phyloP scores from a whole-genome alignment of 2,113 vertebrate genomes.

The Oncorhynchus gorbuscha region DNA sequence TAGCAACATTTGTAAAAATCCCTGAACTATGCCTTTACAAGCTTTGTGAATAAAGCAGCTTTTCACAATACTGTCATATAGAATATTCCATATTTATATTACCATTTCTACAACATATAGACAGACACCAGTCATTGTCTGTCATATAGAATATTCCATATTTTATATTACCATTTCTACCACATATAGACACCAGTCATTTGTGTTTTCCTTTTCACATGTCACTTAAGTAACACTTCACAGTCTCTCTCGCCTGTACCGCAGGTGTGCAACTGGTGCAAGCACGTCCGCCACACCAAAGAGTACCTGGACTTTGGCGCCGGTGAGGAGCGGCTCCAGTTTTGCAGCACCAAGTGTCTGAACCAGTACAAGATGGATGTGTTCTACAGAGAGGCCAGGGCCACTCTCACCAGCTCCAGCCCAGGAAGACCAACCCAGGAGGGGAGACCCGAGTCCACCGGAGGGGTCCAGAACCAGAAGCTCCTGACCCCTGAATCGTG shows the following conservation, averaged over 20 bases:
- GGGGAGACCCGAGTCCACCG: conserved; percentile 77
- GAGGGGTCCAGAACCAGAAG: conserved; percentile 59
- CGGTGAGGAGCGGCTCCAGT: conserved; percentile 94
- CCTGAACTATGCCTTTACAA: too few species aligned
- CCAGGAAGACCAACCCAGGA: conserved; percentile 84
- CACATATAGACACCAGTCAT: too few species aligned
- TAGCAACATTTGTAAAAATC: too few species aligned
- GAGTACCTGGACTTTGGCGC: conserved; percentile 98
- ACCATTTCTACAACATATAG: too few species aligned
- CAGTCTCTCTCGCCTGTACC: conserved; percentile 75
- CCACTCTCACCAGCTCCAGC: conserved; percentile 92
- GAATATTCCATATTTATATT: too few species aligned
- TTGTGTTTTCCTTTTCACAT: too few species aligned
- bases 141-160: too few species aligned
- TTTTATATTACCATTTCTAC: too few species aligned
- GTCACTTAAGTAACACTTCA: conserved; percentile 32
- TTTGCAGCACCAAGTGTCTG: conserved; percentile 98
- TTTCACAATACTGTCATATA: too few species aligned
- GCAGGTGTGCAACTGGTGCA: conserved; percentile 99
- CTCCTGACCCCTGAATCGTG: conserved; percentile 97
- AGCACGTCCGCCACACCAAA: conserved; percentile 97
- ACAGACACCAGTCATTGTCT: too few species aligned
- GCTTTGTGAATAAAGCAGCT: too few species aligned
- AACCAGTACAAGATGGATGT: conserved; percentile 99
- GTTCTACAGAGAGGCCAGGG: conserved; percentile 97